Conservation (phyloP, 2,797 vertebrate genomes). For the Takifugu rubripes region DNA sequence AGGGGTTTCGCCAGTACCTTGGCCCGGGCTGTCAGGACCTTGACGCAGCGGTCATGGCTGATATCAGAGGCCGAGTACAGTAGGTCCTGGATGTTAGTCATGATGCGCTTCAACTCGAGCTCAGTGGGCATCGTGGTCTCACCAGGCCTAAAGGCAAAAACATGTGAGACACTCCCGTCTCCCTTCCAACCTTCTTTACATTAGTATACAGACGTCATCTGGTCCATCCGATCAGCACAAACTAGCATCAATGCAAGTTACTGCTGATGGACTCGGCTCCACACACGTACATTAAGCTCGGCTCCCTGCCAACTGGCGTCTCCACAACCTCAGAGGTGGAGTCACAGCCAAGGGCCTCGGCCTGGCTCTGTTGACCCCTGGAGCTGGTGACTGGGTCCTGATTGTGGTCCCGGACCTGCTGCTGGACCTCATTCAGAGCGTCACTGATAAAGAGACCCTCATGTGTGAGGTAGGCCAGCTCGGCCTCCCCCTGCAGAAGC, state of each 20-base stretch:
- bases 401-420: conserved; percentile 61
- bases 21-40: conserved; percentile 89
- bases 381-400: conserved; percentile 20
- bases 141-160: conserved; percentile 68
- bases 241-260: not conserved
- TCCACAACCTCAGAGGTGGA: conserved; percentile 80
- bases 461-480: conserved; percentile 93
- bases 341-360: conserved; percentile 78
- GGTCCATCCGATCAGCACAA: too few relatives aligned
- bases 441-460: conserved; percentile 97
- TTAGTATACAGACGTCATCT: too few relatives aligned
- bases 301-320: conserved; percentile 84
- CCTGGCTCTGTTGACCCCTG: conserved; percentile 33
- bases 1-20: conserved; percentile 75
- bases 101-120: conserved; percentile 85
- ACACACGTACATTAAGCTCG: conserved; percentile 79
- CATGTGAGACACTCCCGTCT: not conserved
- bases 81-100: conserved; percentile 86
- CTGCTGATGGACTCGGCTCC: too few relatives aligned
- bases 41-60: conserved; percentile 94
- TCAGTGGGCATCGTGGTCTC: conserved; percentile 90
- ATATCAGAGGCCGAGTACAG: conserved; percentile 86
- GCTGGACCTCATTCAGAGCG: conserved; percentile 76
- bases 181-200: too few relatives aligned
- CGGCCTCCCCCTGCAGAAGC: conserved; percentile 74